Percentiles rank a stretch among this genome's conserved stretches.
These are phyloP conservation scores for Macaria liturata DNA, from an alignment of 2,888 invertebrate genomes.

Conservation along the genomic window DNA sequence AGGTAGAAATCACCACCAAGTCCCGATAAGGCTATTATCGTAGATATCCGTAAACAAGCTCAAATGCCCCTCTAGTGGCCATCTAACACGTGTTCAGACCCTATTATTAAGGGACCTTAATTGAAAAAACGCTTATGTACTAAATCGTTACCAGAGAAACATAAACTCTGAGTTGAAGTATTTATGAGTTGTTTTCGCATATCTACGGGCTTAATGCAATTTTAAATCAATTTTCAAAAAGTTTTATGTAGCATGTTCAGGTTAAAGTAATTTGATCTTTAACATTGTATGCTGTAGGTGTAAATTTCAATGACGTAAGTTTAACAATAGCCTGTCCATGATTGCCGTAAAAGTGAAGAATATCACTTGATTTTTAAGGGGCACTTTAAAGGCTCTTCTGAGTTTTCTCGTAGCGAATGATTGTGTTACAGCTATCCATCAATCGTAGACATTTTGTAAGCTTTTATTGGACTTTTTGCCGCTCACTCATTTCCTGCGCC, in stretches of 20 bases:
- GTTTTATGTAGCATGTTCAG: neutral
- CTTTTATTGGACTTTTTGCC: conserved; percentile 72
- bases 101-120: conserved; percentile 36
- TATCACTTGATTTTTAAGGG: conserved; percentile 79
- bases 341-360: conserved; percentile 67
- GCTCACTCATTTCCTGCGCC: conserved; percentile 76
- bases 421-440: conserved; percentile 81
- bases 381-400: conserved; percentile 73
- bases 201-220: conserved; percentile 9
- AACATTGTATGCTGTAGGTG: fast-evolving
- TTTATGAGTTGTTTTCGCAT: conserved; percentile 23
- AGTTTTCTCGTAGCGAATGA: conserved; percentile 66
- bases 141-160: neutral
- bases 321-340: conserved; percentile 38
- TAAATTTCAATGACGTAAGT: conserved; percentile 8
- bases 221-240: conserved; percentile 7
- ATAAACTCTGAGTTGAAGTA: fast-evolving
- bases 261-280: conserved; percentile 4
- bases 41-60: conserved; percentile 63
- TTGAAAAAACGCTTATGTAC: conserved; percentile 15
- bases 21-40: conserved; percentile 51
- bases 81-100: conserved; percentile 75
- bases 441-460: conserved; percentile 71
- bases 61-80: conserved; percentile 69
- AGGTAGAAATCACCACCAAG: conserved; percentile 34